A percentile compares a stretch with the other conserved stretches of the same genome.
Evolutionary conservation across 2,113 vertebrate species (phyloP).

Genomic region (Mobula birostris): DNA sequence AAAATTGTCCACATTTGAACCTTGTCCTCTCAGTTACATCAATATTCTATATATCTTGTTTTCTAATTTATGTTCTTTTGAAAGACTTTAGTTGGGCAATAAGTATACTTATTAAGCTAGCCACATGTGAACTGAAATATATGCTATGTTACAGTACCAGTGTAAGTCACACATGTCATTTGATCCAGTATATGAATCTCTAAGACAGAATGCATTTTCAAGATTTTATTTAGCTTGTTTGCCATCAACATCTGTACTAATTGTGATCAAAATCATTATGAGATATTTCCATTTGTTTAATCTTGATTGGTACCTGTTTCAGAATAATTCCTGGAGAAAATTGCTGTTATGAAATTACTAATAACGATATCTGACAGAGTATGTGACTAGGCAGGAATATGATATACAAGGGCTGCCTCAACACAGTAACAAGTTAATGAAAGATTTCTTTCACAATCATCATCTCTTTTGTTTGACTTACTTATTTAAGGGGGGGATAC

Average conservation of each 20-base stretch:
- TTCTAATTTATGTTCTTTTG: conserved; percentile 16
- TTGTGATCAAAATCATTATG: neutral
- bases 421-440: neutral
- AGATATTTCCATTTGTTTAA: neutral
- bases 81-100: neutral
- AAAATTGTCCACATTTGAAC: neutral
- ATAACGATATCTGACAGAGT: neutral
- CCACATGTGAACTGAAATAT: neutral
- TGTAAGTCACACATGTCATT: neutral
- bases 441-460: neutral
- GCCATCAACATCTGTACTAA: neutral
- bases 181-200: neutral
- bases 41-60: neutral
- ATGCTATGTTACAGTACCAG: conserved; percentile 7
- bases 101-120: neutral
- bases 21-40: too few relatives aligned
- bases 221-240: neutral
- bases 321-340: neutral
- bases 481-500: neutral
- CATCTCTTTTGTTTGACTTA: neutral
- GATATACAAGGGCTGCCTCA: neutral
- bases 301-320: neutral
- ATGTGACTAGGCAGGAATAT: neutral
- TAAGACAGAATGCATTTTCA: conserved; percentile 31
- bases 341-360: neutral